phyloP scores from a whole-genome alignment of 35 echinoderm and acorn worm species.

The Eucidaris tribuloides region DNA sequence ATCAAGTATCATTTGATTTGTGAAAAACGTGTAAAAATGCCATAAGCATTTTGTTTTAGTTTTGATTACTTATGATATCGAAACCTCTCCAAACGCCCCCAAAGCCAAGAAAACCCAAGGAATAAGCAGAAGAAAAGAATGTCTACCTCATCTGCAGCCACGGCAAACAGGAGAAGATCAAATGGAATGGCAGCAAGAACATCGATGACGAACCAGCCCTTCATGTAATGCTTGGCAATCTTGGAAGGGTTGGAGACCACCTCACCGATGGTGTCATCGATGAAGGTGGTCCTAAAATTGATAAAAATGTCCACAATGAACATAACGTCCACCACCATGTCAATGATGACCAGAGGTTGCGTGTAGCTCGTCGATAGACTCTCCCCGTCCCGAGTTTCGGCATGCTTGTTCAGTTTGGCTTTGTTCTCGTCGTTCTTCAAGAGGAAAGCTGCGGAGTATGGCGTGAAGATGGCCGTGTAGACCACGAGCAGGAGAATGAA shows the following conservation, averaged over 20 bases:
- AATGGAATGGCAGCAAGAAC: constrained; percentile 89
- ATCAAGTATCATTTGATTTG: no score
- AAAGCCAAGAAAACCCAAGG: no score
- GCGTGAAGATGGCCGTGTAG: constrained; percentile 97
- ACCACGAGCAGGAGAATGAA: constrained; percentile 86
- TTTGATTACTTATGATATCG: no score
- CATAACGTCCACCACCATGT: constrained; percentile 95
- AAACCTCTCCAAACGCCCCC: no score
- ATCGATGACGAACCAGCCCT: constrained; percentile 97
- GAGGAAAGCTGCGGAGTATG: constrained; percentile 91
- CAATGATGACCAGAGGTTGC: constrained; percentile 88
- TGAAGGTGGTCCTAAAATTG: constrained; percentile 92
- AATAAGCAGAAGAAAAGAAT: no score
- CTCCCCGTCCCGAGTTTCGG: constrained; percentile 67
- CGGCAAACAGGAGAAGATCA: constrained; percentile 86
- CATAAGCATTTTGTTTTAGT: no score
- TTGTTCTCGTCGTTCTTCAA: constrained; percentile 42
- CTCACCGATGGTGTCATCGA: constrained; percentile 86
- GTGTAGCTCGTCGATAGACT: constrained; percentile 70
- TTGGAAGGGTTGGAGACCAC: constrained; percentile 83
- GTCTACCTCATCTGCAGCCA: constrained; percentile 85
- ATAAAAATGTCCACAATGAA: constrained; percentile 98
- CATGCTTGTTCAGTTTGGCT: constrained; percentile 79
- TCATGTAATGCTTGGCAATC: constrained; percentile 92
- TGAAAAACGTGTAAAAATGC: no score